Evolutionary conservation across 2,888 invertebrate genomes (phyloP).

Genomic region (Ctena decussata): DNA sequence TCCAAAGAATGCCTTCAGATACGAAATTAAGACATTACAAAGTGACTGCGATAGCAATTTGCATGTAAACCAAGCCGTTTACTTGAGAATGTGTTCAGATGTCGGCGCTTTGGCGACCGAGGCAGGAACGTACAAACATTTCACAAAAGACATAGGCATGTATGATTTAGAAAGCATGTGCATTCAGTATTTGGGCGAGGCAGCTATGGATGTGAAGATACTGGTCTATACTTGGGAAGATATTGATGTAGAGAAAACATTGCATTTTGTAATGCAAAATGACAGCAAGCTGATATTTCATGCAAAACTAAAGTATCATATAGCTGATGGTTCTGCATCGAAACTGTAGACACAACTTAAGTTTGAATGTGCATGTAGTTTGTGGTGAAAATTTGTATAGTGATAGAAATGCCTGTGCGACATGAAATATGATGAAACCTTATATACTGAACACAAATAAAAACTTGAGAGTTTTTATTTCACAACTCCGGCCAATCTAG

Average conservation of each 20-base stretch:
- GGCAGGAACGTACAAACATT: slow-evolving; percentile 19
- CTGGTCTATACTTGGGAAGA: slow-evolving; percentile 29
- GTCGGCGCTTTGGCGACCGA: slow-evolving; percentile 29
- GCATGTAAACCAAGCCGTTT: slow-evolving; percentile 49
- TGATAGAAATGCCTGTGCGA: too few species aligned
- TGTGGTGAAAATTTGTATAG: too few species aligned
- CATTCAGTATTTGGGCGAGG: slow-evolving; percentile 35
- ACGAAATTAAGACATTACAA: slow-evolving; percentile 29
- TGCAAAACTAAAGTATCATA: slow-evolving; percentile 33
- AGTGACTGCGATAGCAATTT: slow-evolving; percentile 54
- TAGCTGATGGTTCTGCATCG: too few species aligned
- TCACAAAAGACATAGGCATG: slow-evolving; percentile 41
- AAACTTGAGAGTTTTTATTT: too few species aligned
- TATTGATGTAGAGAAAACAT: neutral
- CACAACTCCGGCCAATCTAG: too few species aligned
- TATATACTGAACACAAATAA: too few species aligned
- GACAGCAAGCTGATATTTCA: slow-evolving; percentile 23
- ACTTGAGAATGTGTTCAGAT: slow-evolving; percentile 47
- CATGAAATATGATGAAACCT: too few species aligned
- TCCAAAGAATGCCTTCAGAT: slow-evolving; percentile 17
- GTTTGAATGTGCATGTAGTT: too few species aligned
- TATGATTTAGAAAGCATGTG: slow-evolving; percentile 36
- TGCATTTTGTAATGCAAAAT: slow-evolving; percentile 18
- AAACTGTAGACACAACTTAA: too few species aligned
- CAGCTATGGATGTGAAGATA: slow-evolving; percentile 36